These are phyloP conservation scores for Arenicola marina DNA, from an alignment of 2,888 invertebrate species.

Conservation along the genomic window DNA sequence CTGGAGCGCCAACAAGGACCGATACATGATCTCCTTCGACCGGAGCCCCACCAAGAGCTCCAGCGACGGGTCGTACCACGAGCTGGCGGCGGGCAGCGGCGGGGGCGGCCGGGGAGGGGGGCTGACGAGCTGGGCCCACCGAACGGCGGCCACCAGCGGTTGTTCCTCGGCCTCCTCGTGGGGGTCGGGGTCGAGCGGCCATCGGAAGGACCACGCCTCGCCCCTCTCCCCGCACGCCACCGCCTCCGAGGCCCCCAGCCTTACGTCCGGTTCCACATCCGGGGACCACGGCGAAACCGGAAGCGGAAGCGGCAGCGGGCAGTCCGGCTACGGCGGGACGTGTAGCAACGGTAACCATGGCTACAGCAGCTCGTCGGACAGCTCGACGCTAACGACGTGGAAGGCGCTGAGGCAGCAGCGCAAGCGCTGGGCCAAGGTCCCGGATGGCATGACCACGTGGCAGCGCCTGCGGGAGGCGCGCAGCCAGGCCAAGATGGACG, in stretches of 20 bases:
- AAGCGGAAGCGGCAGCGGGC: background rate
- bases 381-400: conserved; percentile 25
- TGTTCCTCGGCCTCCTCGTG: no score
- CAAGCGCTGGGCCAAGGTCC: background rate
- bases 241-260: background rate
- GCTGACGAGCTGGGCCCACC: background rate
- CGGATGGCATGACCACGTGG: conserved; percentile 15
- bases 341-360: conserved; percentile 5
- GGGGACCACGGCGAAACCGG: background rate
- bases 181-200: background rate
- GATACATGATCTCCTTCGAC: conserved; percentile 36
- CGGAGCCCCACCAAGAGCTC: conserved; percentile 22
- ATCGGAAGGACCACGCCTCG: background rate
- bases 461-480: conserved; percentile 8
- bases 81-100: background rate
- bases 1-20: conserved; percentile 30
- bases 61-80: conserved; percentile 1
- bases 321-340: background rate
- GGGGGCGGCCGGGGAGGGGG: no score
- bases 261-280: background rate
- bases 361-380: background rate
- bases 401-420: conserved; percentile 12
- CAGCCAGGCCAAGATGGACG: background rate
- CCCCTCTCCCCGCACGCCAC: no score
- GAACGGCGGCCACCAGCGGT: background rate